Evolutionary conservation across 2,888 invertebrate genomes (phyloP), one percentile per base, ranked within the genome.

Genomic region (Thymelicus sylvestris): DNA sequence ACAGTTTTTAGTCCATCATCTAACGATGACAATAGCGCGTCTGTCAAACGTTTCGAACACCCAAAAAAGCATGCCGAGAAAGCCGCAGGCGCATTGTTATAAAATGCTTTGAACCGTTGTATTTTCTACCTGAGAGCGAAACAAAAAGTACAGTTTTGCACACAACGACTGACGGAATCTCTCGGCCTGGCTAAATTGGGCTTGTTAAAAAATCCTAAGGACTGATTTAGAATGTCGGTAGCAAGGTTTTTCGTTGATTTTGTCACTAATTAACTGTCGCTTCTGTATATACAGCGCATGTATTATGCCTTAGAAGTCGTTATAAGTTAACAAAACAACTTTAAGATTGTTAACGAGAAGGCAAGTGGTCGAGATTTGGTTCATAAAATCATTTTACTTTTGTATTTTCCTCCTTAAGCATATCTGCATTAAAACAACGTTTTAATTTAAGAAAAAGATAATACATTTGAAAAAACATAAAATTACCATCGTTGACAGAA

Each of bases 1-100:
- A 81, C 79, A 84, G 86, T 92, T 92, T 92, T 92, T 92, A 87
- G 84, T 84, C 82, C 81, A 79, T 91, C 91, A 92, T 92, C 88
- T 88, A 88, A 87, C 85, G 86, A 92, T 89, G 92, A 93, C 92
- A 93, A 93, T 91, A 86, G 92, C 89, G 88, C 87, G 91, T 89
- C 90, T 88, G 90, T 88, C 91, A 89, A 90, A 89, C 87, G 89
- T 86, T 85, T 89, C 86, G 84, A 81, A 81, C 82, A 74, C 80
- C 85, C 84, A 91, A 92, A 93, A 84, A 92, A 91, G 83, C 85
- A 86, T 86, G 85, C 85, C 81, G 88, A 88, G 91, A 90, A 87
- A 90, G 89, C 87, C 89, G 88, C 88, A 78, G 86, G 89, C 89
- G 91, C 92, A 93, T 93, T 93, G 92, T 93, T 91, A 93, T 92